Evolutionary conservation across 1,140 invertebrate species (phyloP).

Genomic region (Drosophila varians): DNA sequence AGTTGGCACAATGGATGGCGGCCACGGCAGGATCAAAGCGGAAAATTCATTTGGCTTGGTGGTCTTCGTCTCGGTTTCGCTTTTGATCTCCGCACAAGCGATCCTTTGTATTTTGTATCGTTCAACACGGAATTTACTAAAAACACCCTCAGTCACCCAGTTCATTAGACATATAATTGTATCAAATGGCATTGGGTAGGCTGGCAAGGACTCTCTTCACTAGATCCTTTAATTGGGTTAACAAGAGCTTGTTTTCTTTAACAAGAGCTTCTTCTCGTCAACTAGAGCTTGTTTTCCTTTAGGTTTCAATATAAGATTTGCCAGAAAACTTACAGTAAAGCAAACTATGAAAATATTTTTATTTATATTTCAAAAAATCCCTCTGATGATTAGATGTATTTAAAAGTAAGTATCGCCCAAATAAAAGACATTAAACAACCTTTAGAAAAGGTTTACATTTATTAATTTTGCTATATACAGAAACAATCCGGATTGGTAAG

Average conservation of each 20-base stretch:
- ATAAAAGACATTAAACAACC: no score
- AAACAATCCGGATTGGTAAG: no score
- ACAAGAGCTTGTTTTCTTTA: conserved; percentile 31
- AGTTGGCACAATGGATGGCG: conserved; percentile 59
- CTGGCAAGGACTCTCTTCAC: conserved; percentile 13
- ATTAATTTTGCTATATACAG: no score
- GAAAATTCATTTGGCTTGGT: conserved; percentile 82
- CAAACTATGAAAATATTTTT: no score
- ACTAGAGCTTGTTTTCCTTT: no score
- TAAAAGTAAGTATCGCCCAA: no score
- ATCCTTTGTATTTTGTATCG: conserved; percentile 47
- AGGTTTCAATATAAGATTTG: no score
- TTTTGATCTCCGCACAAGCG: conserved; percentile 68
- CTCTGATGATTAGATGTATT: no score
- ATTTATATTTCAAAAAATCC: no score
- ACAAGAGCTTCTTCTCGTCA: neutral
- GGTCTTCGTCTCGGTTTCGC: conserved; percentile 71
- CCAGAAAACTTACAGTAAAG: no score
- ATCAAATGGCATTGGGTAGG: conserved; percentile 4
- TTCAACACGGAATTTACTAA: conserved; percentile 42
- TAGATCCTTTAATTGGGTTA: conserved; percentile 35
- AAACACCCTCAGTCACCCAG: conserved; percentile 39
- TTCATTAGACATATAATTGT: conserved; percentile 51
- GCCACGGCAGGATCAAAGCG: conserved; percentile 82
- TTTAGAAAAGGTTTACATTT: no score